Base-by-base conservation (phyloP, 2,797 vertebrate species). In the Spondyliosoma cantharus region DNA sequence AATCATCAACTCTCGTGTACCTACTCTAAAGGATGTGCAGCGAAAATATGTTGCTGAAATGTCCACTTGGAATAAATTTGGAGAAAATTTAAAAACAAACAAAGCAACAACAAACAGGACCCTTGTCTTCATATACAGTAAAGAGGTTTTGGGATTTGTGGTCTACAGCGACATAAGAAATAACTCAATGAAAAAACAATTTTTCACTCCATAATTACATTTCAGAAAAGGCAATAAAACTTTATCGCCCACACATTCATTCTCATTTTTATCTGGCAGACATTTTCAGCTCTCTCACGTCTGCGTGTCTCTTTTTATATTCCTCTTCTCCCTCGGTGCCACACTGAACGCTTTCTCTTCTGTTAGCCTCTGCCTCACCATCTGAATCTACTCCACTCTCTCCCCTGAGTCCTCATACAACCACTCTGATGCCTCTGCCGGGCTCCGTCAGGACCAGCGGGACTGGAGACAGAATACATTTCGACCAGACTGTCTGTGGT, bases 191-290 rank as follows among this genome's bases (percentile, higher is more conserved):
- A 84, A 81, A 82, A 77, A 75, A 76, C 42, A 86, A 77, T 45
- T 63, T 76, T 83, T 78, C 56, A 76, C 70, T 66, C 49, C 68
- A 69, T 54, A 86, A 89, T 87, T 79, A 86, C 76, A 78, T 80
- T 85, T 78, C 58, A 83, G 79, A 85, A 89, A 86, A 87, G 86
- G 88, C 83, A 87, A 89, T 92, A 89, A 92, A 93, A 92, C 60
- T 76, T 80, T 63, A 88, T 62, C 63, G 60, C 82, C 83, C 83
- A 77, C 84, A 80, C 85, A 88, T 86, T 88, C 68, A 78, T 84
- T 89, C 87, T 85, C 66, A 64, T 86, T 89, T 78, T 80, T 81
- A 58, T 84, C 78, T 78, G 80, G 80, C 71, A 81, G 74, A 87
- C 68, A 80, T 87, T 75, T 83, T 84, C 71, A 73, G 86, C 70